These are phyloP conservation scores for Rhodinocichla rosea DNA, from an alignment of 2,113 vertebrate genomes.

Conservation along the genomic window DNA sequence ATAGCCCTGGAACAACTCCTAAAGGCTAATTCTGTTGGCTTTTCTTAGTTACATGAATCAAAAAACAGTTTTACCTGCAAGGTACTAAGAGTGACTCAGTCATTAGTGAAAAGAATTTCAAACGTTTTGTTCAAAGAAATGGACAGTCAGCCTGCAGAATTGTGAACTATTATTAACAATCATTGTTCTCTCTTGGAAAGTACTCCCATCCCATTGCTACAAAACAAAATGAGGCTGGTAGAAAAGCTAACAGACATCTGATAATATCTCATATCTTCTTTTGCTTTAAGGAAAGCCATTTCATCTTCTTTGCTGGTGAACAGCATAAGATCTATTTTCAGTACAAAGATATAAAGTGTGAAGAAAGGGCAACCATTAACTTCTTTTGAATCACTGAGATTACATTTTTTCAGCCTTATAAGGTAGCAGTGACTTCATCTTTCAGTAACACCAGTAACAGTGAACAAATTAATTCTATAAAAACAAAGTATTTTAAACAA, in stretches of 20 bases:
- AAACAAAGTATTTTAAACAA: not conserved
- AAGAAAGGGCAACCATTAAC: constrained; percentile 29
- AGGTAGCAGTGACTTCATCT: not conserved
- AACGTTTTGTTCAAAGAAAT: constrained; percentile 7
- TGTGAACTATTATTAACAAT: constrained; percentile 1
- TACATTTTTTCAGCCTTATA: not conserved
- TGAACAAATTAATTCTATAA: not conserved
- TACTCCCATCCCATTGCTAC: not conserved
- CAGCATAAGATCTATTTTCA: constrained; percentile 6
- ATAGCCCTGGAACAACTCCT: not conserved
- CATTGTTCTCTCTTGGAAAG: constrained; percentile 33
- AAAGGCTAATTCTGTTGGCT: not conserved
- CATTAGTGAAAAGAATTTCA: not conserved
- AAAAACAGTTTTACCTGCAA: not conserved
- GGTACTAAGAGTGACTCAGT: not conserved
- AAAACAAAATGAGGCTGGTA: constrained; percentile 51
- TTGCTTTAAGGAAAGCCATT: constrained; percentile 57
- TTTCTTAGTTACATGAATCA: constrained; percentile 5
- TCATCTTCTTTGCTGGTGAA: constrained; percentile 35
- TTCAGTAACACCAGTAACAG: not conserved
- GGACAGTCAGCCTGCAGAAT: not conserved
- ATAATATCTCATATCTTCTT: constrained; percentile 60
- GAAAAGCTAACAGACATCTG: not conserved
- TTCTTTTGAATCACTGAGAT: constrained; percentile 7
- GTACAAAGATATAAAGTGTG: constrained; percentile 23